phyloP scores from a whole-genome alignment of 2,797 vertebrate species.

The Cygnus olor region DNA sequence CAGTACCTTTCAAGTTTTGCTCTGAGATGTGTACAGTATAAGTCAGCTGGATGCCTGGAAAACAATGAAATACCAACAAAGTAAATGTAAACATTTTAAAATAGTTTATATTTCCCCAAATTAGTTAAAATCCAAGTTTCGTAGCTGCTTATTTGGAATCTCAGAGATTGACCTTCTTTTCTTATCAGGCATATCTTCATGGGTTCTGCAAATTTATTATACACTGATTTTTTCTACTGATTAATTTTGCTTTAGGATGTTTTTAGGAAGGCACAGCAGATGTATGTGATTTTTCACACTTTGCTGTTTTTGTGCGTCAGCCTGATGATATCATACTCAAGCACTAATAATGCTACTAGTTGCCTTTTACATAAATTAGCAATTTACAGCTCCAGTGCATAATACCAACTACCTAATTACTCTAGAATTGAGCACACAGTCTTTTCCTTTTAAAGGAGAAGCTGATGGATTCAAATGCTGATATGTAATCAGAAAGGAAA shows the following conservation, averaged over 20 bases:
- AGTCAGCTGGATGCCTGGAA: background rate
- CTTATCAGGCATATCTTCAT: background rate
- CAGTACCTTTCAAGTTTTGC: background rate
- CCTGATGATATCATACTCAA: slow-evolving; percentile 61
- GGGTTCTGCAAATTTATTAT: background rate
- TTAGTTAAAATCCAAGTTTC: background rate
- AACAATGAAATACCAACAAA: background rate
- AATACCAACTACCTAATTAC: slow-evolving; percentile 64
- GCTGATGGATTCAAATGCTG: slow-evolving; percentile 44
- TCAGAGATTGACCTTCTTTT: background rate
- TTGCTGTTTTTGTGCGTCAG: slow-evolving; percentile 7
- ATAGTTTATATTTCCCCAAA: background rate
- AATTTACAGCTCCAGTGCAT: slow-evolving; percentile 53
- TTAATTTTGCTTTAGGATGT: slow-evolving; percentile 19
- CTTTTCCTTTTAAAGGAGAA: slow-evolving; percentile 61
- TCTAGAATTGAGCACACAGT: slow-evolving; percentile 39
- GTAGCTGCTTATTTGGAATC: background rate
- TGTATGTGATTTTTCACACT: slow-evolving; percentile 47
- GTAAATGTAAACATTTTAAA: background rate
- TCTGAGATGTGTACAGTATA: background rate
- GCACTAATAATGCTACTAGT: slow-evolving; percentile 46
- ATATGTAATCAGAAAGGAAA: slow-evolving; percentile 54
- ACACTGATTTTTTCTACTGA: background rate
- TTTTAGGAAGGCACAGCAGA: slow-evolving; percentile 29
- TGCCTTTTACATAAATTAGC: slow-evolving; percentile 66